Evolutionary conservation across 2,888 invertebrate species (phyloP), one percentile per base, ranked within the genome.

Genomic region (Oligia latruncula): DNA sequence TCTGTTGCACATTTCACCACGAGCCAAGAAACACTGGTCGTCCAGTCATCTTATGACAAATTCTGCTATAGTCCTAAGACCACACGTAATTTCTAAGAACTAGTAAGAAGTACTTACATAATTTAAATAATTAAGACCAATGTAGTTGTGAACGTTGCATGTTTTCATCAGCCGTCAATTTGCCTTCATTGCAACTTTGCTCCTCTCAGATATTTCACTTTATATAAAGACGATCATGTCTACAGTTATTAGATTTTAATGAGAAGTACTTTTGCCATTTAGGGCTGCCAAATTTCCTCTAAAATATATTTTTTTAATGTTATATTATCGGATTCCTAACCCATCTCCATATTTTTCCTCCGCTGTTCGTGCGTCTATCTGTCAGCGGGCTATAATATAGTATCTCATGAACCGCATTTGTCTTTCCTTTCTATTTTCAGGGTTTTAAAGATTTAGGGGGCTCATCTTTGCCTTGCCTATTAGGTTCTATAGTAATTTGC

Each of bases 41-140:
- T 17, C 15, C 29, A 20, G 49, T 68, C 58, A 76, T 78, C 15
- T 17, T n/a, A 68, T 65, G 40, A 77, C 55, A 77, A 66, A 65
- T 70, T 17, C 49, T 71, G 67, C 4, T 15, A n/a, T 35, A 29
- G 64, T 76, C 9, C 9, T 15, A 66, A n/a, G 86, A 83, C 80
- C 83, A 80, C 80, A 83, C 77, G 66, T 75, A 5, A 55, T 6
- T 86, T 86, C 86, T 73, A 5, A 67, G 80, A 85, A 86, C 13
- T 23, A 40, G 40, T 29, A 29, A 29, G 29, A 29, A 29, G 29
- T 68, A 8, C 60, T 83, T 65, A 64, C 62, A 76, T 85, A 81
- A 86, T 77, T 84, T 81, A 77, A 70, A 84, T 84, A 81, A 86
- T 86, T 86, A 84, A 71, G 78, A 77, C 11, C 85, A 74, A 77